Percentiles rank a stretch among this genome's conserved stretches.
phyloP scores from a whole-genome alignment of 23 tunicate genomes.

The Corella eumyota region DNA sequence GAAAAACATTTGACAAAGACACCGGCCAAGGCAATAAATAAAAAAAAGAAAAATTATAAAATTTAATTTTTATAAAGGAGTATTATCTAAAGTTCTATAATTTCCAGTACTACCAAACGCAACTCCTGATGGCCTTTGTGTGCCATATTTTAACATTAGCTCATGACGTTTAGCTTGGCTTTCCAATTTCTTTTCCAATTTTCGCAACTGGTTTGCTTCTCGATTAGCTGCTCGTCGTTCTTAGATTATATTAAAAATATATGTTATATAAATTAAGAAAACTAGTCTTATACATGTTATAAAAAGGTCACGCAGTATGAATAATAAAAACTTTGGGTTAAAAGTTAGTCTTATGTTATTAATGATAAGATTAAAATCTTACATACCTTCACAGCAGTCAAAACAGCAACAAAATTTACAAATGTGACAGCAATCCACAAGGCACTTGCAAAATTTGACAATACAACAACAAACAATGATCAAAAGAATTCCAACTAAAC shows the following conservation, averaged over 20 bases:
- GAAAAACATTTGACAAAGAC: no score
- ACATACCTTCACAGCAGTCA: conserved; percentile 11
- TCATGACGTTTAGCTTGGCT: conserved; percentile 27
- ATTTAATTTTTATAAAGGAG: not conserved
- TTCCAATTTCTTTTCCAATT: conserved; percentile 21
- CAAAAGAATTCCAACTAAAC: conserved; percentile 7
- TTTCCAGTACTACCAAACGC: conserved; percentile 16
- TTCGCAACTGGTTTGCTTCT: conserved; percentile 1
- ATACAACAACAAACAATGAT: conserved; percentile 23
- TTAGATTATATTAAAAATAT: no score
- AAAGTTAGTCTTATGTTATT: not conserved
- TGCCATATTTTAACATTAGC: conserved; percentile 26
- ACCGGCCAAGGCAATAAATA: no score
- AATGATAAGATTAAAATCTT: no score
- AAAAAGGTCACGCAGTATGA: not conserved
- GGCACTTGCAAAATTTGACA: conserved; percentile 23
- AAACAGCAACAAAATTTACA: conserved; percentile 19
- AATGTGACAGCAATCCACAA: conserved; percentile 19
- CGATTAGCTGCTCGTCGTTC: conserved; percentile 2
- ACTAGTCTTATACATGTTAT: no score
- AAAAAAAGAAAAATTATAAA: no score
- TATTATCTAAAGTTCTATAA: conserved; percentile 17
- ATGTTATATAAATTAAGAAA: no score
- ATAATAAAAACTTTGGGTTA: not conserved
- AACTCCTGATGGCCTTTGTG: conserved; percentile 12